These are phyloP conservation scores for Chionis minor DNA, from an alignment of 2,113 vertebrate species.

Conservation along the genomic window DNA sequence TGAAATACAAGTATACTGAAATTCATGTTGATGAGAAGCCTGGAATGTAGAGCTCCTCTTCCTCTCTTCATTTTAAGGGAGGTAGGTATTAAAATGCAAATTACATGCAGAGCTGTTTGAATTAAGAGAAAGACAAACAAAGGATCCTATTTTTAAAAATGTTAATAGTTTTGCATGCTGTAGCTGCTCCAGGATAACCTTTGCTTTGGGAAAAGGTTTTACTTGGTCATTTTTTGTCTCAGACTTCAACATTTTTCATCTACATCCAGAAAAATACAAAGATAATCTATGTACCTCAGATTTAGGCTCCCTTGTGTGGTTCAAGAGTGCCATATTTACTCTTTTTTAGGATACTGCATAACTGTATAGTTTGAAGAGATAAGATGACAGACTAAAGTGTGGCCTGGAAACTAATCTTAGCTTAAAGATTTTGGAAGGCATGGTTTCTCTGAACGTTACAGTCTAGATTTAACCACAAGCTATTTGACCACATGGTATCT, in stretches of 20 bases:
- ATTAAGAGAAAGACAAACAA: neutral
- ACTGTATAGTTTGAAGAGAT: neutral
- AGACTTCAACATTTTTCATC: neutral
- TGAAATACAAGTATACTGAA: neutral
- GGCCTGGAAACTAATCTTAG: neutral
- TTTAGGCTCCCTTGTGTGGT: neutral
- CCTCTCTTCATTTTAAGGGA: neutral
- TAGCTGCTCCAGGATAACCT: neutral
- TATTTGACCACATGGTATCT: neutral
- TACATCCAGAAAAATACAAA: neutral
- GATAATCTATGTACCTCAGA: neutral
- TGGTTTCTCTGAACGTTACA: neutral
- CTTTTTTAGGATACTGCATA: neutral
- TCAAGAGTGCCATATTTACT: neutral
- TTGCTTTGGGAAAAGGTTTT: neutral
- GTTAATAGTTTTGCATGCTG: neutral
- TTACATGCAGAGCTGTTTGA: neutral
- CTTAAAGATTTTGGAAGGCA: neutral
- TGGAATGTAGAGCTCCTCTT: neutral
- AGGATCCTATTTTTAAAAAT: neutral
- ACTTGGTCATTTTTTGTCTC: neutral
- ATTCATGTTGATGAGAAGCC: neutral
- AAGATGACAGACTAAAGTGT: neutral
- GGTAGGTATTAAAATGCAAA: conserved; percentile 30
- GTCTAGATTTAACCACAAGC: neutral